Conservation (phyloP, 1,140 invertebrate genomes). For the Eubasilissa regina region DNA sequence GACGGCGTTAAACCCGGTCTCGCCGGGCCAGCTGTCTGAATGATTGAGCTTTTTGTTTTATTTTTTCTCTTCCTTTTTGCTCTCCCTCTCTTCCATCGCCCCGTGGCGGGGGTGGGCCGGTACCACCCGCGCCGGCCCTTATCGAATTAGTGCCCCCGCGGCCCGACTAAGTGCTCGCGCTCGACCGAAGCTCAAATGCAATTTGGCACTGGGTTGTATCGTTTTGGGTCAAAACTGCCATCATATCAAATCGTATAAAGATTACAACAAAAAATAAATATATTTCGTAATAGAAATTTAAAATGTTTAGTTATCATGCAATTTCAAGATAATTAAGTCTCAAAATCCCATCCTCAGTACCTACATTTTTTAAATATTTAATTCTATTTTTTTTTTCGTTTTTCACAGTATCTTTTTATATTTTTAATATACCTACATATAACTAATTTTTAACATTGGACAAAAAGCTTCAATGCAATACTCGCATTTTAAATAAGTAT, state of each 20-base stretch:
- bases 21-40: constrained; percentile 54
- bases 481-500: constrained; percentile 13
- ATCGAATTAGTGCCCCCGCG: constrained; percentile 56
- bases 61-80: constrained; percentile 42
- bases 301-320: too few relatives aligned
- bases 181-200: constrained; percentile 54
- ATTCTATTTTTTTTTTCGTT: too few relatives aligned
- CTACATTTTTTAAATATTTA: too few relatives aligned
- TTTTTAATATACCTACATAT: too few relatives aligned
- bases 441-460: too few relatives aligned
- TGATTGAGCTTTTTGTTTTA: constrained; percentile 60
- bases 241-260: constrained; percentile 5
- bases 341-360: too few relatives aligned
- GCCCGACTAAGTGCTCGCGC: constrained; percentile 55
- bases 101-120: constrained; percentile 8
- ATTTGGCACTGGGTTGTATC: constrained; percentile 46
- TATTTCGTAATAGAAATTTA: too few relatives aligned
- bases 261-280: neutral
- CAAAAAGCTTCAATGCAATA: neutral
- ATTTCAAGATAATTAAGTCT: too few relatives aligned
- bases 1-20: constrained; percentile 57
- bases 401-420: too few relatives aligned
- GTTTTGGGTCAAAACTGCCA: constrained; percentile 42
- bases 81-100: neutral
- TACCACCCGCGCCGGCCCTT: constrained; percentile 47